A percentile compares a stretch with the other conserved stretches of the same genome.
Conservation (phyloP, 2,797 vertebrate species). For the Centroberyx gerrardi region DNA sequence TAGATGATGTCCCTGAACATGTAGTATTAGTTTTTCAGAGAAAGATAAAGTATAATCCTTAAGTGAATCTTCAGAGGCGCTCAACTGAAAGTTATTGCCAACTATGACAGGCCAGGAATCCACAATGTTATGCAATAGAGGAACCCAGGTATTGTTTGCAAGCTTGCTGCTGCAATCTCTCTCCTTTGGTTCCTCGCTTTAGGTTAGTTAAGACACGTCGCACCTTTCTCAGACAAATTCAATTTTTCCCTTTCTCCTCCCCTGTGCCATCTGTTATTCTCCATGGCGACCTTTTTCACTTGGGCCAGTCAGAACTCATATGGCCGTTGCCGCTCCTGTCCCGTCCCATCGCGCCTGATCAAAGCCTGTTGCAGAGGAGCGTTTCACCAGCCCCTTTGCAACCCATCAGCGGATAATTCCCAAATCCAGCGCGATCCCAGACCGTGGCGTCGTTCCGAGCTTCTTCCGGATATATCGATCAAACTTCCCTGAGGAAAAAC, state of each 20-base stretch:
- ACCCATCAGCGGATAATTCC: slow-evolving; percentile 51
- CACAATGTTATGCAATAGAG: neutral
- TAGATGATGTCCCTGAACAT: neutral
- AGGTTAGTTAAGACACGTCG: neutral
- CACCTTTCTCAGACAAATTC: slow-evolving; percentile 36
- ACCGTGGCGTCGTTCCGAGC: slow-evolving; percentile 47
- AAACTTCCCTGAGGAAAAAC: slow-evolving; percentile 54
- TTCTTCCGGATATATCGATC: slow-evolving; percentile 63
- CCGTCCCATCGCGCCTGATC: slow-evolving; percentile 54
- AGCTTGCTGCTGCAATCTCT: neutral
- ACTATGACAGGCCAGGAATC: neutral
- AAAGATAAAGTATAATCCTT: neutral
- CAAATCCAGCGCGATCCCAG: slow-evolving; percentile 58
- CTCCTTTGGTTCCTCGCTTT: neutral
- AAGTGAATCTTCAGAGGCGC: neutral
- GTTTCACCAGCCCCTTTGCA: slow-evolving; percentile 57
- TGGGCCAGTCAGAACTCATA: slow-evolving; percentile 51
- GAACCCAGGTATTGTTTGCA: neutral
- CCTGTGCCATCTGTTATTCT: slow-evolving; percentile 34
- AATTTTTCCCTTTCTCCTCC: slow-evolving; percentile 41
- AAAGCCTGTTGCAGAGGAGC: slow-evolving; percentile 56
- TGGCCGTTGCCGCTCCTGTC: slow-evolving; percentile 38
- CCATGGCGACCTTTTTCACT: slow-evolving; percentile 43
- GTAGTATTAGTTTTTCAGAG: neutral
- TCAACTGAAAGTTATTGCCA: neutral